These are phyloP conservation scores for Sebastiscus albofasciatus DNA, from an alignment of 2,797 vertebrate species.

Conservation along the genomic window DNA sequence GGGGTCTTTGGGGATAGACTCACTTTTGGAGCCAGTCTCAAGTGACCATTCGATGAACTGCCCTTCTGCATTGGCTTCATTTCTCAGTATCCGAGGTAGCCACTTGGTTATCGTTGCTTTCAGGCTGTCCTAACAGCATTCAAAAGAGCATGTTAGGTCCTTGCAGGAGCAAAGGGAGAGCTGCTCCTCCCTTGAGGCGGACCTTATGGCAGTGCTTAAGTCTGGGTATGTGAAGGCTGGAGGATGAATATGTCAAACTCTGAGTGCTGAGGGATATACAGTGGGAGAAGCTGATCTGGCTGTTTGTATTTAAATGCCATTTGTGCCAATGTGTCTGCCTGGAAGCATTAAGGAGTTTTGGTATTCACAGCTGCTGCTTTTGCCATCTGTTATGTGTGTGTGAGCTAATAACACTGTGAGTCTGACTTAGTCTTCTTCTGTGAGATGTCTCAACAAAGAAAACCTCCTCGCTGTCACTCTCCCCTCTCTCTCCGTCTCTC, in stretches of 20 bases:
- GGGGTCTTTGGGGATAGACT: too few species aligned
- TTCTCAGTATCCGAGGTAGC: too few species aligned
- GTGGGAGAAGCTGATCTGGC: slow-evolving; percentile 15
- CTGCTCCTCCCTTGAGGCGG: not conserved
- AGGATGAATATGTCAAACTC: slow-evolving; percentile 22
- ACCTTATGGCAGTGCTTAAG: slow-evolving; percentile 13
- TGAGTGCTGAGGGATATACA: slow-evolving; percentile 3
- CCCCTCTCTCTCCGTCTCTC: slow-evolving; percentile 5
- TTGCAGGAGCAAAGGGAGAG: not conserved
- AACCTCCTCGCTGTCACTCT: slow-evolving; percentile 2
- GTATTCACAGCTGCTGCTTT: slow-evolving; percentile 21
- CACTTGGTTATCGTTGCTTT: not conserved
- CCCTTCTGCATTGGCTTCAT: too few species aligned
- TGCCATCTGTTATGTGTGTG: slow-evolving; percentile 8
- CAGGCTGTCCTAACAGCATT: not conserved
- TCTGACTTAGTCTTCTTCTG: not conserved
- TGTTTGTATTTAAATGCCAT: slow-evolving; percentile 43
- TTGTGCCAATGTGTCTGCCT: slow-evolving; percentile 16
- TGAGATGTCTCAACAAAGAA: slow-evolving; percentile 16
- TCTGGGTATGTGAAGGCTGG: not conserved
- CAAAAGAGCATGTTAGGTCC: not conserved
- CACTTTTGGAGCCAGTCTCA: too few species aligned
- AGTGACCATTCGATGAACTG: too few species aligned
- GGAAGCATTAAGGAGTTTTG: slow-evolving; percentile 15
- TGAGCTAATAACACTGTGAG: not conserved